phyloP scores from a whole-genome alignment of 2,888 invertebrate species.

The Brenthis daphne region DNA sequence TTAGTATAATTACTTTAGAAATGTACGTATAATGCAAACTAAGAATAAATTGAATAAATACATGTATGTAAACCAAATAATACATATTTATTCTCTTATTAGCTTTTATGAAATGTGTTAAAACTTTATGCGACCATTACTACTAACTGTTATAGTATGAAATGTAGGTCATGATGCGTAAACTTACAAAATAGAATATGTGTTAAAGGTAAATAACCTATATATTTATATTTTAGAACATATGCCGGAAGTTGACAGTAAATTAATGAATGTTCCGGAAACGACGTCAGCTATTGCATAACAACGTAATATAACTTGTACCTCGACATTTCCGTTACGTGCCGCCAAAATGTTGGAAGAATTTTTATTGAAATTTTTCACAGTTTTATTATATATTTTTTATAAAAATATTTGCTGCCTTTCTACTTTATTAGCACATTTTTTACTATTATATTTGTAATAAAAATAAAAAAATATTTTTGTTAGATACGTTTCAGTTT shows the following conservation, averaged over 20 bases:
- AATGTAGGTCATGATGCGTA: conserved; percentile 3
- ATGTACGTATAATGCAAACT: too few species aligned
- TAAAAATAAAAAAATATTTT: too few species aligned
- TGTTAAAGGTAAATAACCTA: conserved; percentile 1
- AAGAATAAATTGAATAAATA: too few species aligned
- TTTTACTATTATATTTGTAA: too few species aligned
- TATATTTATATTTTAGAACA: not conserved
- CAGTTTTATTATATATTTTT: not conserved
- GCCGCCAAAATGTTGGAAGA: not conserved
- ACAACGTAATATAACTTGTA: not conserved
- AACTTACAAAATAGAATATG: not conserved
- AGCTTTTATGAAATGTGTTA: not conserved
- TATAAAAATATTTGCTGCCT: not conserved
- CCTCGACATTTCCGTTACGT: not conserved
- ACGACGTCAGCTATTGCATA: conserved; percentile 2
- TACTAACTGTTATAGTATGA: not conserved
- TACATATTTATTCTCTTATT: not conserved
- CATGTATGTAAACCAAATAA: not conserved
- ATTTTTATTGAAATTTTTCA: conserved; percentile 13
- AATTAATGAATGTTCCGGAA: conserved; percentile 17
- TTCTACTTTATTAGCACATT: too few species aligned
- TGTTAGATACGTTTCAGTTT: too few species aligned
- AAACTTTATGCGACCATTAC: not conserved
- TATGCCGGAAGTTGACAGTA: conserved; percentile 18
- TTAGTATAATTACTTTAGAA: too few species aligned